These are phyloP conservation scores for Zeugodacus cucurbitae DNA, from an alignment of 1,140 invertebrate species.

Conservation along the genomic window DNA sequence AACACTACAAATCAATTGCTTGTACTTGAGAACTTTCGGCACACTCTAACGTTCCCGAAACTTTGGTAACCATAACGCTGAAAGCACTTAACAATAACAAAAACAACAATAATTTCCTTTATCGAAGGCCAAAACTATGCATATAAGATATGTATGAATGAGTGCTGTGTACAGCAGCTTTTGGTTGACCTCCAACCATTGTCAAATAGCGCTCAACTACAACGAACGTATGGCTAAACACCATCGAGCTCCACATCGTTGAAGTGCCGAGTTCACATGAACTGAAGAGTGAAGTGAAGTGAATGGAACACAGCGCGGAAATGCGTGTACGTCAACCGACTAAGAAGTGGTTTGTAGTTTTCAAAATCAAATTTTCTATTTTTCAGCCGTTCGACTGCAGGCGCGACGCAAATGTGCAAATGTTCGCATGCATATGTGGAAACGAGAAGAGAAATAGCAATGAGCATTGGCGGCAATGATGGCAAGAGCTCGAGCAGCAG, in stretches of 20 bases:
- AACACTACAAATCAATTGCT: background rate
- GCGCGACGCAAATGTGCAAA: background rate
- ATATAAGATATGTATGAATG: background rate
- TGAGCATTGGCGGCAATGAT: background rate
- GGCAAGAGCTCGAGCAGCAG: background rate
- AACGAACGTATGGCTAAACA: background rate
- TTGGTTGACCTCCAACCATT: background rate
- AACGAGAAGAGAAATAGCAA: background rate
- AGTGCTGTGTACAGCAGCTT: background rate
- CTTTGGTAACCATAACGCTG: background rate
- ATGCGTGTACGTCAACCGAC: conserved; percentile 3
- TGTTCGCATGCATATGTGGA: background rate
- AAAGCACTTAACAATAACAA: background rate
- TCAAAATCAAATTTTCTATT: conserved; percentile 11
- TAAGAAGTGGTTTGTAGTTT: conserved; percentile 16
- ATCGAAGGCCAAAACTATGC: background rate
- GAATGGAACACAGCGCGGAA: background rate
- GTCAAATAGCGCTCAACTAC: background rate
- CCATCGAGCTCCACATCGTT: background rate
- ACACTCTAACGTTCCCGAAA: background rate
- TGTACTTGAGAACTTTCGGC: background rate
- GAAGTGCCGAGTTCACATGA: too few species aligned
- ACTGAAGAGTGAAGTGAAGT: too few species aligned
- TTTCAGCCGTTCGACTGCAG: background rate
- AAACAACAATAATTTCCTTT: background rate